Evolutionary conservation across 2,888 invertebrate genomes (phyloP).

Genomic region (Drosophila rubida): DNA sequence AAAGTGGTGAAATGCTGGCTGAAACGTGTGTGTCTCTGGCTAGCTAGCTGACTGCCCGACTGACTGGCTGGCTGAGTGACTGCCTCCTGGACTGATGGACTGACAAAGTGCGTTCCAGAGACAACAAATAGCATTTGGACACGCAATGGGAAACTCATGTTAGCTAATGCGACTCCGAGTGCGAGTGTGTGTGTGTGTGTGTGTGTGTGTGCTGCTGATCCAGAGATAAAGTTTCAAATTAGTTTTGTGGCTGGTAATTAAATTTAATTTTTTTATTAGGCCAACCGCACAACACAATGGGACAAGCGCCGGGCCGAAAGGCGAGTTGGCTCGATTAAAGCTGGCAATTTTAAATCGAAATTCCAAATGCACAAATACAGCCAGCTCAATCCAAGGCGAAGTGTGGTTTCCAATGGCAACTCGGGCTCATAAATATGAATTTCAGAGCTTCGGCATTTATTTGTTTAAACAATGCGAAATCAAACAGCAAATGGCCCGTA

Average conservation of each 20-base stretch:
- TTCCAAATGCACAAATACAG: constrained; percentile 3
- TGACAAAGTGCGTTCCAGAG: constrained; percentile 50
- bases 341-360: constrained; percentile 11
- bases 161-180: constrained; percentile 71
- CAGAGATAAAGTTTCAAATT: constrained; percentile 76
- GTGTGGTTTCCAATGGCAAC: constrained; percentile 2
- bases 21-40: constrained; percentile 55
- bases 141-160: constrained; percentile 80
- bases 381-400: background rate
- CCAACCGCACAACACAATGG: constrained; percentile 54
- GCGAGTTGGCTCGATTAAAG: constrained; percentile 34
- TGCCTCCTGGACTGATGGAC: constrained; percentile 19
- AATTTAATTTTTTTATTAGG: constrained; percentile 77
- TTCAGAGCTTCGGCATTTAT: background rate
- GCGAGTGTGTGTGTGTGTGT: constrained; percentile 26
- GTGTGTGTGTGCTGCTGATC: constrained; percentile 56
- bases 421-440: background rate
- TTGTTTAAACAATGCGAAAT: background rate
- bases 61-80: constrained; percentile 42
- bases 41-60: constrained; percentile 31
- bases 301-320: constrained; percentile 5
- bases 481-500: background rate
- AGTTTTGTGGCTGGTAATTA: constrained; percentile 78
- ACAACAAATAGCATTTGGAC: constrained; percentile 74
- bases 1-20: constrained; percentile 72